These are phyloP conservation scores for Cotesia chilonis DNA, from an alignment of 1,140 invertebrate species.

Conservation along the genomic window DNA sequence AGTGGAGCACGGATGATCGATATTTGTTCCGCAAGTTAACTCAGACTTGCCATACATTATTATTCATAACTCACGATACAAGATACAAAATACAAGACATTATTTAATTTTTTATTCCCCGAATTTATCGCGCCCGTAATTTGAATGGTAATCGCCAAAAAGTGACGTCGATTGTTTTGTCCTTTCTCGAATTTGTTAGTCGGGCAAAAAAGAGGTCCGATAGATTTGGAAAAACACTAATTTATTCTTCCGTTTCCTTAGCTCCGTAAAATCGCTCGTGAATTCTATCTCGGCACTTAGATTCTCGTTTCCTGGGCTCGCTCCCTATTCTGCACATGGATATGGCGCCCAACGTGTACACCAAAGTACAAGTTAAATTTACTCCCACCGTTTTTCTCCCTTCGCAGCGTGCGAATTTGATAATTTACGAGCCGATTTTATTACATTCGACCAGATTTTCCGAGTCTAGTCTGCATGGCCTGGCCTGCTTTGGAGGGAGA, in stretches of 20 bases:
- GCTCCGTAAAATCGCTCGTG: constrained; percentile 1
- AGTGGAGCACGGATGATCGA: not conserved
- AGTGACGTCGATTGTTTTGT: too few relatives aligned
- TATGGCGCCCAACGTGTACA: too few relatives aligned
- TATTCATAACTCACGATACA: too few relatives aligned
- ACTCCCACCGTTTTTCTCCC: constrained; percentile 5
- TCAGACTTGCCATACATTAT: too few relatives aligned
- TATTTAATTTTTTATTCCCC: too few relatives aligned
- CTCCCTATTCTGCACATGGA: constrained; percentile 1
- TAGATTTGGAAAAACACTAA: constrained; percentile 3
- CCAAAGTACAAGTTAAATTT: constrained; percentile 27
- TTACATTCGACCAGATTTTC: constrained; percentile 41
- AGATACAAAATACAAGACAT: too few relatives aligned
- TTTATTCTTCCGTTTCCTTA: constrained; percentile 2
- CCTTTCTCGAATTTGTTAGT: too few relatives aligned
- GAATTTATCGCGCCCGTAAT: too few relatives aligned
- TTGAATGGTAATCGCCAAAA: too few relatives aligned
- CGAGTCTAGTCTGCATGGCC: not conserved
- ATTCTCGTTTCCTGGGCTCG: constrained; percentile 32
- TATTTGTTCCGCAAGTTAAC: too few relatives aligned
- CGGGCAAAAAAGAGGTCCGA: not conserved
- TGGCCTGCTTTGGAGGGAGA: not conserved
- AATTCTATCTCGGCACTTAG: constrained; percentile 26
- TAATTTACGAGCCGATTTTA: constrained; percentile 45
- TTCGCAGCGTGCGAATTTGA: constrained; percentile 36